phyloP scores from a whole-genome alignment of 64 coral and sea anemone genomes.

The Catalaphyllia jardinei region DNA sequence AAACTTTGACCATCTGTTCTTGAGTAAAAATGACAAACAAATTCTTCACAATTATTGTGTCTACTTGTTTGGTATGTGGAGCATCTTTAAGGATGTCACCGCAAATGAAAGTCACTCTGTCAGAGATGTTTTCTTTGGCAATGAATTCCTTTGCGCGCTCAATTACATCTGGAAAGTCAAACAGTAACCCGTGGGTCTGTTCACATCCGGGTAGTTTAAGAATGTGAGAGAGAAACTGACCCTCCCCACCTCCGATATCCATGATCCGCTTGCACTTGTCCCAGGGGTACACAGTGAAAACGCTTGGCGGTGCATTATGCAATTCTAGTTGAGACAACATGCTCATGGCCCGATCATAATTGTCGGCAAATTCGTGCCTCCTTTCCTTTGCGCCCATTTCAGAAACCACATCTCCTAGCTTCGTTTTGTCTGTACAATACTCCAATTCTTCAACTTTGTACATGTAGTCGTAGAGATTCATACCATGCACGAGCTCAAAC shows the following conservation, averaged over 20 bases:
- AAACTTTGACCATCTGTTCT: constrained; percentile 31
- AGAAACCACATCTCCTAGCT: neutral
- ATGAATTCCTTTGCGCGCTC: neutral
- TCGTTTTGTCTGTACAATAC: neutral
- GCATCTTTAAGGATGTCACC: constrained; percentile 36
- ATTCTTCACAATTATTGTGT: constrained; percentile 18
- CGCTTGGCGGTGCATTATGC: neutral
- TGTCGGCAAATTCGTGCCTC: constrained; percentile 19
- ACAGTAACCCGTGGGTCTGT: constrained; percentile 16
- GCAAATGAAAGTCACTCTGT: neutral
- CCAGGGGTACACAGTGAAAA: constrained; percentile 33
- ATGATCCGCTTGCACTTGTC: constrained; percentile 20
- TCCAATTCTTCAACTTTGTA: neutral
- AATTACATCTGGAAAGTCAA: constrained; percentile 42
- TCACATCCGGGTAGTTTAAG: constrained; percentile 56
- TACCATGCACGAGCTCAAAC: constrained; percentile 24
- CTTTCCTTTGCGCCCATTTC: constrained; percentile 24
- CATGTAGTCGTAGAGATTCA: constrained; percentile 40
- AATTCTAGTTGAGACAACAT: neutral
- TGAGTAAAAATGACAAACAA: constrained; percentile 30
- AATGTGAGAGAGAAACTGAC: constrained; percentile 23
- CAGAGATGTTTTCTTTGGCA: neutral
- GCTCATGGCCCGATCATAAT: constrained; percentile 33
- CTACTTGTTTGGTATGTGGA: constrained; percentile 6
- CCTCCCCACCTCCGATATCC: constrained; percentile 48